These are phyloP conservation scores for Antigone vipio DNA, from an alignment of 2,113 vertebrate genomes.

Conservation along the genomic window DNA sequence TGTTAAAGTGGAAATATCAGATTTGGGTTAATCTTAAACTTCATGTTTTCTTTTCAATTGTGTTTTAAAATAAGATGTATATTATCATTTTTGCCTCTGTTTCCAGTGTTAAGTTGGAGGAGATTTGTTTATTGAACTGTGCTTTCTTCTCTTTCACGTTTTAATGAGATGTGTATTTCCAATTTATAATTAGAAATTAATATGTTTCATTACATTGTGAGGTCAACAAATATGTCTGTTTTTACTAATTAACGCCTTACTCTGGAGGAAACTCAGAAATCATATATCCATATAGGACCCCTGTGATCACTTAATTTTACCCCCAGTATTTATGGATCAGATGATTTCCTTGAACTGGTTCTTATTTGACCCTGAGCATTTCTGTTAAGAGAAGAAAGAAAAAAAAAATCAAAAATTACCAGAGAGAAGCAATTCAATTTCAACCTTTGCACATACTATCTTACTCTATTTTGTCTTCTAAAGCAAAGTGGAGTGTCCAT, in stretches of 20 bases:
- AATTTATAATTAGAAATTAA: neutral
- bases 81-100: neutral
- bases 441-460: neutral
- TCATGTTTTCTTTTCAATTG: neutral
- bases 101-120: neutral
- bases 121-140: neutral
- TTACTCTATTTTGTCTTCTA: neutral
- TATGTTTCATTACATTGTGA: neutral
- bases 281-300: neutral
- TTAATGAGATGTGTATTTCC: neutral
- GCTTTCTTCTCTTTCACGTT: neutral
- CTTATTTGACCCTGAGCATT: neutral
- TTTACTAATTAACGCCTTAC: neutral
- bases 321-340: neutral
- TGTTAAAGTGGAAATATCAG: neutral
- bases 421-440: neutral
- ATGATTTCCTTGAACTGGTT: neutral
- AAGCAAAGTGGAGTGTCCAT: neutral
- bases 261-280: neutral
- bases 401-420: neutral
- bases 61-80: neutral
- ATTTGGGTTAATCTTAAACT: neutral
- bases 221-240: neutral
- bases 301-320: neutral
- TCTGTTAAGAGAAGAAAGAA: neutral